Conservation (phyloP, 2,113 vertebrate species). For the Pyxicephalus adspersus region DNA sequence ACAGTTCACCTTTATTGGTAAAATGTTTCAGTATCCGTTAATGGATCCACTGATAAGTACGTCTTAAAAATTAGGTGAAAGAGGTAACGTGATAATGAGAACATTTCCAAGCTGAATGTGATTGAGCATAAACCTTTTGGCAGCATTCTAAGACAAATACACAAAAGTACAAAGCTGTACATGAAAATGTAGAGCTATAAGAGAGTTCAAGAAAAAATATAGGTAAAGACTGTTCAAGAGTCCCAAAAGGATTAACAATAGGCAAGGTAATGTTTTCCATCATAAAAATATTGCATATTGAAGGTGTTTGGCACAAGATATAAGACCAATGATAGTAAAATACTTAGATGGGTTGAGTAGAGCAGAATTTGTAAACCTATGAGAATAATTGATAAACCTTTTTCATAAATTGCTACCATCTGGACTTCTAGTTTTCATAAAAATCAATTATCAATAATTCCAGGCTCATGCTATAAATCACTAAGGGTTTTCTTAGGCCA, state of each 20-base stretch:
- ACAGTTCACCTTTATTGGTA: not conserved
- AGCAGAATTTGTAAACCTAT: not conserved
- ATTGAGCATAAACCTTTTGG: not conserved
- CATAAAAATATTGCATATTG: not conserved
- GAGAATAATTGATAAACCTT: not conserved
- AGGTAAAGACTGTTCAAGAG: not conserved
- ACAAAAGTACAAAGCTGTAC: not conserved
- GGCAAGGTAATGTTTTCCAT: not conserved
- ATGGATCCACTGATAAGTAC: not conserved
- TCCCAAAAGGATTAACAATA: not conserved
- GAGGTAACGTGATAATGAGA: not conserved
- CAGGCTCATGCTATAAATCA: not conserved
- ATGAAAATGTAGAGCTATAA: not conserved
- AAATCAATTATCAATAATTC: slow-evolving; percentile 29
- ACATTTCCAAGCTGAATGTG: not conserved
- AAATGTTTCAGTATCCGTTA: not conserved
- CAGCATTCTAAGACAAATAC: slow-evolving; percentile 16
- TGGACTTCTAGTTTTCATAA: not conserved
- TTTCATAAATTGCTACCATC: slow-evolving; percentile 14
- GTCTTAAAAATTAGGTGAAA: not conserved
- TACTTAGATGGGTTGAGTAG: not conserved
- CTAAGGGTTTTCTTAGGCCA: not conserved
- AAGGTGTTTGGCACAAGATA: not conserved
- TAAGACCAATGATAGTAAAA: not conserved
- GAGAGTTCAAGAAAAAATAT: not conserved